Percentiles rank a stretch among this genome's conserved stretches.
Conservation (phyloP, 1,140 invertebrate species). For the Eufriesea mexicana region DNA sequence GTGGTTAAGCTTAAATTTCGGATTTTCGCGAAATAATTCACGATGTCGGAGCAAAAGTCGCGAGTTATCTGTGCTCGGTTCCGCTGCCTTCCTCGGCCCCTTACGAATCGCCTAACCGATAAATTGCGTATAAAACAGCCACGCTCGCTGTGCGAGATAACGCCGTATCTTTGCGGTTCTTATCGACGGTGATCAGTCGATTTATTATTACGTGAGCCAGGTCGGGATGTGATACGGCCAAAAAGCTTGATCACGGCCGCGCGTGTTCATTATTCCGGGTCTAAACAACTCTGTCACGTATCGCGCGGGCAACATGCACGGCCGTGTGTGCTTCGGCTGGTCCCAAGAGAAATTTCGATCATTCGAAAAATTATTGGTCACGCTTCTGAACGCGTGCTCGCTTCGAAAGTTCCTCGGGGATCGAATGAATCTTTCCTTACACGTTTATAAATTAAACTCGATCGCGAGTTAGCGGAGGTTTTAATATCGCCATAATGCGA, state of each 20-base stretch:
- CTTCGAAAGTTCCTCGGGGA: constrained; percentile 14
- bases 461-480: neutral
- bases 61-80: constrained; percentile 3
- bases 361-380: constrained; percentile 53
- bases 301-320: constrained; percentile 61
- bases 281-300: constrained; percentile 63
- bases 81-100: constrained; percentile 56
- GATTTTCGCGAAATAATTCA: neutral
- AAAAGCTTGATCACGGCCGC: constrained; percentile 54
- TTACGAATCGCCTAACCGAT: constrained; percentile 76
- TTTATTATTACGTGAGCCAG: constrained; percentile 74
- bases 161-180: constrained; percentile 76
- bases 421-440: neutral
- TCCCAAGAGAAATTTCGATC: constrained; percentile 53
- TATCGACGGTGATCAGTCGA: constrained; percentile 79
- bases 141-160: constrained; percentile 70
- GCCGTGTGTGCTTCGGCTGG: constrained; percentile 39
- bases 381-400: neutral
- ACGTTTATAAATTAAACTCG: neutral
- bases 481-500: neutral
- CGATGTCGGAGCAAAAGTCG: neutral
- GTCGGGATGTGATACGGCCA: constrained; percentile 59
- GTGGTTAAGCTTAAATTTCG: too few species aligned
- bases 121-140: constrained; percentile 78
- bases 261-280: constrained; percentile 61